phyloP scores from a whole-genome alignment of 2,888 invertebrate genomes.

The Leucoma salicis region DNA sequence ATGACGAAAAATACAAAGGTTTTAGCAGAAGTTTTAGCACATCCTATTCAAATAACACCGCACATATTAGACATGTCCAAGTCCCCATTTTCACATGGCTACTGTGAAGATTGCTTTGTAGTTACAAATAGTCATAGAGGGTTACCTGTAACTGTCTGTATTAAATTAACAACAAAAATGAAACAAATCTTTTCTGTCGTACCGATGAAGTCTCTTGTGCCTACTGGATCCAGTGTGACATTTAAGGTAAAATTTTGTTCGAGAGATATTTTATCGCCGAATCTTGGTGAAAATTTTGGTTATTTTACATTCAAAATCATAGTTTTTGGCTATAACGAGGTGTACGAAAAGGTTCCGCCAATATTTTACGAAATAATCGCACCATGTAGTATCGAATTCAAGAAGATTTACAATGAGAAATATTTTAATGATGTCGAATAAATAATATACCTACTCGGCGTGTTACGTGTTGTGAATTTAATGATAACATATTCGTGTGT shows the following conservation, averaged over 20 bases:
- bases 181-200: constrained; percentile 51
- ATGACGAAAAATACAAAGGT: constrained; percentile 49
- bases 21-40: constrained; percentile 56
- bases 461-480: too few relatives aligned
- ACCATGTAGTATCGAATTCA: constrained; percentile 53
- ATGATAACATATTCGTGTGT: too few relatives aligned
- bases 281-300: constrained; percentile 42
- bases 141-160: constrained; percentile 47
- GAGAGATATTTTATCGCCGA: constrained; percentile 23
- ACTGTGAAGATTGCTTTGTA: constrained; percentile 48
- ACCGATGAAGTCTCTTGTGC: constrained; percentile 50
- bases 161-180: constrained; percentile 59
- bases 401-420: constrained; percentile 44
- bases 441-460: too few relatives aligned
- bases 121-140: constrained; percentile 53
- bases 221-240: constrained; percentile 31
- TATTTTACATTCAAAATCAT: constrained; percentile 64
- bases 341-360: constrained; percentile 56
- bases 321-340: constrained; percentile 41
- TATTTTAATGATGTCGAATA: constrained; percentile 34
- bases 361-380: constrained; percentile 62
- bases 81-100: constrained; percentile 51
- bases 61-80: constrained; percentile 58
- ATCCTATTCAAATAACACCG: constrained; percentile 59
- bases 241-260: constrained; percentile 53